Evolutionary conservation across 2,113 vertebrate species (phyloP).

Genomic region (Parotia lawesii): DNA sequence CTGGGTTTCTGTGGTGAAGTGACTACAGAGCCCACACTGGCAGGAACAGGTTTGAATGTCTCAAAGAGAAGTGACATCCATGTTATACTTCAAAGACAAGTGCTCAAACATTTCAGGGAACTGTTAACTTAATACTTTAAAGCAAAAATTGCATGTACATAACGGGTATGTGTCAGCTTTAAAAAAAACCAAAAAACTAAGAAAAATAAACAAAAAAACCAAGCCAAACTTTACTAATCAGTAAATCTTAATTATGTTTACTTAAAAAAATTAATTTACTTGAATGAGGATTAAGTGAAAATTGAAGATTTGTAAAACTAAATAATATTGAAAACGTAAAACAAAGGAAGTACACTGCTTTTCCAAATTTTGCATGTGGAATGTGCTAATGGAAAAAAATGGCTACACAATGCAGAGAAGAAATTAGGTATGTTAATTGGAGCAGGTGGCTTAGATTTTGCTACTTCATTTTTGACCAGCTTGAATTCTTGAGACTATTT

Average conservation of each 20-base stretch:
- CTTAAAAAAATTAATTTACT: neutral
- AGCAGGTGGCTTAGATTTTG: constrained; percentile 17
- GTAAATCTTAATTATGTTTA: neutral
- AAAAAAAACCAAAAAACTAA: neutral
- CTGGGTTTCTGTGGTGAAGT: neutral
- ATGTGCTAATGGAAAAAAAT: neutral
- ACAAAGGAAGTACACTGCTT: rapidly evolving
- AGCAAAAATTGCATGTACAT: neutral
- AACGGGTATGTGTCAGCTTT: neutral
- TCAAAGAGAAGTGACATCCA: neutral
- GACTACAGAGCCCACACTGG: neutral
- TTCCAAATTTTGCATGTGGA: neutral
- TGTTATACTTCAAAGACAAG: neutral
- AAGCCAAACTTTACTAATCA: neutral
- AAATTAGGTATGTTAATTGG: constrained; percentile 15
- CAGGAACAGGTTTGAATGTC: neutral
- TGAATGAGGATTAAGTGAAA: neutral
- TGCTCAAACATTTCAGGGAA: neutral
- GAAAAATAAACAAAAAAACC: no score
- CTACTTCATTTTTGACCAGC: neutral
- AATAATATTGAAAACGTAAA: neutral
- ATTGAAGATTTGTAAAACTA: neutral
- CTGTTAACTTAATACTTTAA: neutral
- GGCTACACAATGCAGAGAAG: neutral
- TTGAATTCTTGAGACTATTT: constrained; percentile 7